Base-by-base conservation (phyloP, 2,113 vertebrate species). In the Entelurus aequoreus region DNA sequence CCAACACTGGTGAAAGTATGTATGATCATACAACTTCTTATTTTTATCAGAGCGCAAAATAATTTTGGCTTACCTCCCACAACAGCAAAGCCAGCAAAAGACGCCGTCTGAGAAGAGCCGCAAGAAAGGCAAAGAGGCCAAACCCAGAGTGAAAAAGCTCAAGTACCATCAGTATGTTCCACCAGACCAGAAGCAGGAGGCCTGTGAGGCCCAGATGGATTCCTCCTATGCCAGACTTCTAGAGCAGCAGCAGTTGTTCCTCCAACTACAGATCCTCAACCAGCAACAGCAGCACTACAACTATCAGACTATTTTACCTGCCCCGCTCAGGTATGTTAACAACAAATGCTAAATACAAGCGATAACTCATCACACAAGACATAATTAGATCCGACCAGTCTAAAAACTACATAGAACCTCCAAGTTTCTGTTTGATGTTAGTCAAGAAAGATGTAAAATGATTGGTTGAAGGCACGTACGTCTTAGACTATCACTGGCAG, bases 141-240 rank as follows among this genome's bases (percentile, higher is more conserved):
- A 94, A 74, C 89, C 93, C 11, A 89, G 94, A 42, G 95, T 99
- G 60, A 98, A 96, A 69, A 98, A 98, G 87, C 65, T 99, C 1
- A 99, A 99, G 79, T 99, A 98, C 80, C 96, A 99, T 84, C 97
- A 99, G 76, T 99, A 99, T 84, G 95, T 99, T 67, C 97, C 96
- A 8, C 96, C 97, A 1, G 96, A 98, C 85, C 96, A 99, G 90
- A 99, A 98, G 71, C 90, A 89, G 74, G 97, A 98, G 86, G 91
- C 90, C 87, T 90, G 82, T 2, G 94, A 98, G 68, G 91, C 89
- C 0, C 94, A 90, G 37, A 98, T 99, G 97, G 97, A 99, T 87
- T 96, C 95, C 40, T 94, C 96, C 60, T 99, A 99, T 1, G 94
- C 96, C 51, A 93, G 95, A 49, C 90, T 98, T 68, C 93, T 99